These are phyloP conservation scores for Buphagus erythrorhynchus DNA, from an alignment of 2,797 vertebrate genomes.

Conservation along the genomic window DNA sequence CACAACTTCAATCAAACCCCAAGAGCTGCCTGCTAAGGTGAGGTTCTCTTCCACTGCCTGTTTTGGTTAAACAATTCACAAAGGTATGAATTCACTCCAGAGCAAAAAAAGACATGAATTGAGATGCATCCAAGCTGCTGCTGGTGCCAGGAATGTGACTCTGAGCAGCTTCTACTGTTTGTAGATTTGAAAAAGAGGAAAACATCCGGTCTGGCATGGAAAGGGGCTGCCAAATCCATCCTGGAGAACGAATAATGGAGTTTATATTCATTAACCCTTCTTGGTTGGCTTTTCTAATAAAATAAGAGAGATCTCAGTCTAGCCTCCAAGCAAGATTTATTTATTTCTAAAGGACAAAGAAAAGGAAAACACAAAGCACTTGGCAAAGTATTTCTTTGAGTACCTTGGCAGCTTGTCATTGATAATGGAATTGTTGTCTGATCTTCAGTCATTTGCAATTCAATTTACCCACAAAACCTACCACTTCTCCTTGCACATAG, in stretches of 20 bases:
- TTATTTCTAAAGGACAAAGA: slow-evolving; percentile 11
- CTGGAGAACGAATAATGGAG: background rate
- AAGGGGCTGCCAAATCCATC: slow-evolving; percentile 5
- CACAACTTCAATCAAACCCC: fast-evolving
- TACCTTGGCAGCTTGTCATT: slow-evolving; percentile 31
- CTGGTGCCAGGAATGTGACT: background rate
- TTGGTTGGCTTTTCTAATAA: background rate
- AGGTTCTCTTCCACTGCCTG: background rate
- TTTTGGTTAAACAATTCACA: background rate
- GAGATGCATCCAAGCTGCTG: slow-evolving; percentile 2
- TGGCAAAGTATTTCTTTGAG: slow-evolving; percentile 8
- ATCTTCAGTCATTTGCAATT: slow-evolving; percentile 58
- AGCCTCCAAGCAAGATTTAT: background rate
- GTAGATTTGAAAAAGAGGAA: background rate
- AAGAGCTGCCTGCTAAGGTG: background rate
- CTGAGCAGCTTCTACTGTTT: background rate
- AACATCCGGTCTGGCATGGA: background rate
- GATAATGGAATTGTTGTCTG: slow-evolving; percentile 50
- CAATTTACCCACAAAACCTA: slow-evolving; percentile 40
- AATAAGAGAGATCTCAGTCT: background rate
- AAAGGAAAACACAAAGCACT: background rate
- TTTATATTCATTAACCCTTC: slow-evolving; percentile 15
- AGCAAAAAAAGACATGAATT: background rate
- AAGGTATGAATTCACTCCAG: background rate
- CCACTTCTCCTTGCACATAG: slow-evolving; percentile 16